Base-by-base conservation (phyloP, 2,888 invertebrate species). In the Amiota minor region DNA sequence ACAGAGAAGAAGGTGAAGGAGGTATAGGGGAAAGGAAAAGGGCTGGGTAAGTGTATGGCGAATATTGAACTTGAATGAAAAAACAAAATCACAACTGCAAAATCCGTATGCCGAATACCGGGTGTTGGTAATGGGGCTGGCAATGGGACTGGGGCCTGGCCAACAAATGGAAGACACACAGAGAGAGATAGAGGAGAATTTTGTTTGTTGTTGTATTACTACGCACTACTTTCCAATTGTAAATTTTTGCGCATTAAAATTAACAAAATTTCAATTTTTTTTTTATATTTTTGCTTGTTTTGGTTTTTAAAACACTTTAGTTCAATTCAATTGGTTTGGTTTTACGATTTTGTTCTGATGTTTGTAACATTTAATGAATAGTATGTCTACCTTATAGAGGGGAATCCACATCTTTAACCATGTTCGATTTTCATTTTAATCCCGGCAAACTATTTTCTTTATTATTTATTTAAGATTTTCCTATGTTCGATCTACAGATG, bases 31-130 rank as follows among this genome's bases (percentile, higher is more conserved):
- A 35, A 35, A 35, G 35, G 35, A 6, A 35, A 35, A 8, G 6
- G 35, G 6, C 35, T 35, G 6, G 6, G 35, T 35, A 35, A 35
- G 10, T 55, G 35, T 73, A 75, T 76, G 78, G 81, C 84, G 75
- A 85, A 85, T 85, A 83, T 79, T 85, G 83, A 83, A 80, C 83
- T 83, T 82, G 81, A 81, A 79, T 35, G 14, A 55, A 65, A 9
- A 73, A 73, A 53, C 45, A 18, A 56, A 53, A 50, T 23, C 35
- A 35, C 35, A 35, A 35, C 35, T 35, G 35, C 35, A 35, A 35
- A 35, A 35, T 35, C 6, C 35, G 35, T 2, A 2, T 23, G 23
- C 3, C 23, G 23, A 35, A 6, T 35, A 8, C 35, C 35, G 6
- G 35, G 35, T 23, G 23, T 35, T 35, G 35, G 4, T 35, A 35